These are phyloP conservation scores for Macroteleia sp. DNA, from an alignment of 2,888 invertebrate species.

Conservation along the genomic window DNA sequence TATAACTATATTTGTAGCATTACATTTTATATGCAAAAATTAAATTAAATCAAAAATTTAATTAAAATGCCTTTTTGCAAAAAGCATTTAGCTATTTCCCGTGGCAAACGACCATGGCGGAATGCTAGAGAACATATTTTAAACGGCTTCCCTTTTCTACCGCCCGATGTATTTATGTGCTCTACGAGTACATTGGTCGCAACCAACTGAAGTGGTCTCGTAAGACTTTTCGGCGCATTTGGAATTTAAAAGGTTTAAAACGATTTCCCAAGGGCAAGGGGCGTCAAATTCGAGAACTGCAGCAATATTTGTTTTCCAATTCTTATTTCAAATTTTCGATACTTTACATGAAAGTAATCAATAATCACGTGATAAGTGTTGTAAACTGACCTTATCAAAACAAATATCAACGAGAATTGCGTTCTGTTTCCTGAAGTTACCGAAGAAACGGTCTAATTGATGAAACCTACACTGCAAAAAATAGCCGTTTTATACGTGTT, in stretches of 20 bases:
- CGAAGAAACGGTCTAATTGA: too few relatives aligned
- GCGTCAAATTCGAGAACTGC: conserved; percentile 73
- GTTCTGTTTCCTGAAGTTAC: too few relatives aligned
- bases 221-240: conserved; percentile 67
- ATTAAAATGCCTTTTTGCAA: conserved; percentile 84
- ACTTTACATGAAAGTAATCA: too few relatives aligned
- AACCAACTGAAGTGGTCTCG: conserved; percentile 62
- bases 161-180: conserved; percentile 80
- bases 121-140: conserved; percentile 82
- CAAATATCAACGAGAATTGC: too few relatives aligned
- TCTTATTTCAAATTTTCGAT: conserved; percentile 14
- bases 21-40: too few relatives aligned
- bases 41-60: too few relatives aligned
- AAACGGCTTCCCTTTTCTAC: conserved; percentile 83
- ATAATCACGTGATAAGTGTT: too few relatives aligned
- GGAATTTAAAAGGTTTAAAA: conserved; percentile 83
- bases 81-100: conserved; percentile 84
- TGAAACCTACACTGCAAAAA: too few relatives aligned
- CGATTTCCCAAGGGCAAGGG: conserved; percentile 82
- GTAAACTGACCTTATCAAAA: conserved; percentile 7
- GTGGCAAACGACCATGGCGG: conserved; percentile 83
- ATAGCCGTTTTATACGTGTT: too few relatives aligned
- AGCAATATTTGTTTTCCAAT: conserved; percentile 28
- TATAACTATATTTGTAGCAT: too few relatives aligned
- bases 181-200: conserved; percentile 56